Evolutionary conservation across 2,888 invertebrate species (phyloP), one percentile per base, ranked within the genome.

Genomic region (Torymus tubicola): DNA sequence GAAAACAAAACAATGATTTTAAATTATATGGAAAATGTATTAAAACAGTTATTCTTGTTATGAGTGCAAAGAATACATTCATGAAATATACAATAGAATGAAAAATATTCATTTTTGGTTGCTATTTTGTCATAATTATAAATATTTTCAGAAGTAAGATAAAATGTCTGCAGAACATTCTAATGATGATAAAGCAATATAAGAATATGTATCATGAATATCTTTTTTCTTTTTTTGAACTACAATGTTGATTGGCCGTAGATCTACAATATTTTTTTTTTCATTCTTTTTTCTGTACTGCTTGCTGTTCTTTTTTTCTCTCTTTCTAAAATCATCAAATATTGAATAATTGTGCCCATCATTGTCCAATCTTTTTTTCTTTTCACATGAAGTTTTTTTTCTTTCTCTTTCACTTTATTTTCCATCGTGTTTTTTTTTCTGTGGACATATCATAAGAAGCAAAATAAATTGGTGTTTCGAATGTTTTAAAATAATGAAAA

Each of bases 401-500:
- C 78, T 81, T 82, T 78, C 86, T 83, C 85, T 84, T 88, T 85
- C 87, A 86, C 86, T 89, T 90, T 86, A 90, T 90, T 88, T 86
- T 88, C 89, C 90, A 88, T 89, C 89, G 89, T 89, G 87, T 89
- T 89, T 88, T 90, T 89, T 90, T 90, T 90, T 90, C 90, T 90
- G 90, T 90, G 90, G 90, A 90, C 90, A 90, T 90, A 90, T 89
- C 88, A 90, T 89, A 90, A 90, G 88, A 90, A 84, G 81, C 80
- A 74, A 84, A 75, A 85, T 83, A 85, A 82, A 84, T 85, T 81
- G 85, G 82, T 83, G 84, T 74, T 84, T 83, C 73, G 82, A 73
- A 80, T 80, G 77, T 53, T 61, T 70, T 21, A 60, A 76, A 67
- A 60, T 77, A 64, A 65, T 64, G 42, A 76, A 81, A 69, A 75